Evolutionary conservation across 2,113 vertebrate species (phyloP).

Genomic region (Aegotheles bennettii): DNA sequence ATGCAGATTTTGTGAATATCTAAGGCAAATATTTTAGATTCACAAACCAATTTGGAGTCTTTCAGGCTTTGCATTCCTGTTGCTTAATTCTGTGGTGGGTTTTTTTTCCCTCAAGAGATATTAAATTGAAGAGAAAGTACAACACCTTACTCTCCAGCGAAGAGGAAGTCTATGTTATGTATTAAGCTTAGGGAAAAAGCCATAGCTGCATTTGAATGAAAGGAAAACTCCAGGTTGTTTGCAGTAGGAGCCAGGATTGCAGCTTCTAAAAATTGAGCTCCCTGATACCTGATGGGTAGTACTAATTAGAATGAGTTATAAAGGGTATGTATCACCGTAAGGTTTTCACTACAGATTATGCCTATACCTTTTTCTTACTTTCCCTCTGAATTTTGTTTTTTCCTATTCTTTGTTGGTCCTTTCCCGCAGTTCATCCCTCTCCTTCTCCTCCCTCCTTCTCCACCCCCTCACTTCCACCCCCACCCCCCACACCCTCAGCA

Average conservation of each 20-base stretch:
- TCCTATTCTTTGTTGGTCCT: not conserved
- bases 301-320: not conserved
- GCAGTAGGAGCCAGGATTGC: not conserved
- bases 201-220: not conserved
- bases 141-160: not conserved
- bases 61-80: not conserved
- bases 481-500: accelerated
- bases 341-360: not conserved
- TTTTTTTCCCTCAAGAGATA: not conserved
- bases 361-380: not conserved
- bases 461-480: too few relatives aligned
- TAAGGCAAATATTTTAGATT: not conserved
- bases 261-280: not conserved
- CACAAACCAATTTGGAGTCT: not conserved
- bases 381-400: not conserved
- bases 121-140: not conserved
- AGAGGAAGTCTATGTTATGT: not conserved
- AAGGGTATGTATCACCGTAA: not conserved
- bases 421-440: accelerated
- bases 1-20: not conserved
- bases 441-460: not conserved
- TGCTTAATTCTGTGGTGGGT: not conserved
- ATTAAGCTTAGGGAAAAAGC: not conserved
- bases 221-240: not conserved
- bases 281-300: not conserved